Percentiles rank a stretch among this genome's conserved stretches.
These are phyloP conservation scores for Achatina immaculata DNA, from an alignment of 1,140 invertebrate genomes.

Conservation along the genomic window DNA sequence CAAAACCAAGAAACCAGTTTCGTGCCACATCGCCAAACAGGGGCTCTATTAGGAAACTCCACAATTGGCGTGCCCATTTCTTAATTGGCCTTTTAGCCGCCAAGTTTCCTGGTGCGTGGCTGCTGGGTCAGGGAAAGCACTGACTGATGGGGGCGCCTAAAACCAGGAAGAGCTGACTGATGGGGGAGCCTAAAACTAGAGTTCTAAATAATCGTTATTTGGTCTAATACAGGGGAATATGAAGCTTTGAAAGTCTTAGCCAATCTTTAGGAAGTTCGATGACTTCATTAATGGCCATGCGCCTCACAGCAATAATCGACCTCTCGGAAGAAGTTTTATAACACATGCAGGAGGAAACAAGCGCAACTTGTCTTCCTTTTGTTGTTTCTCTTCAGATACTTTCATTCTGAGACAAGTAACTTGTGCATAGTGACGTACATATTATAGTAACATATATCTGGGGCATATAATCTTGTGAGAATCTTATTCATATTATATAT, in stretches of 20 bases:
- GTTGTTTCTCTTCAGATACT: too few relatives aligned
- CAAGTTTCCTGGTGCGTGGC: conserved; percentile 8
- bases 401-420: too few relatives aligned
- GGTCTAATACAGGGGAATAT: neutral
- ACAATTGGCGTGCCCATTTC: conserved; percentile 28
- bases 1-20: conserved; percentile 7
- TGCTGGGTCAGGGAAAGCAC: neutral
- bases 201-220: conserved; percentile 21
- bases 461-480: too few relatives aligned
- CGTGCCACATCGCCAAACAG: neutral
- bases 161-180: conserved; percentile 5
- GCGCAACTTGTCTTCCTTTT: too few relatives aligned
- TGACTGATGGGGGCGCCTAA: neutral
- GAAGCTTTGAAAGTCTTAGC: conserved; percentile 1
- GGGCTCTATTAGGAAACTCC: conserved; percentile 23
- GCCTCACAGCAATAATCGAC: neutral
- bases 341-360: too few relatives aligned
- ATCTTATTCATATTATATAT: too few relatives aligned
- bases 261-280: neutral
- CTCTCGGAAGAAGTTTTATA: too few relatives aligned
- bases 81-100: conserved; percentile 34
- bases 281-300: neutral
- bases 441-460: too few relatives aligned
- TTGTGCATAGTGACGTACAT: too few relatives aligned
- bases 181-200: neutral